phyloP scores from a whole-genome alignment of 2,113 vertebrate species.

The Antechinus flavipes region DNA sequence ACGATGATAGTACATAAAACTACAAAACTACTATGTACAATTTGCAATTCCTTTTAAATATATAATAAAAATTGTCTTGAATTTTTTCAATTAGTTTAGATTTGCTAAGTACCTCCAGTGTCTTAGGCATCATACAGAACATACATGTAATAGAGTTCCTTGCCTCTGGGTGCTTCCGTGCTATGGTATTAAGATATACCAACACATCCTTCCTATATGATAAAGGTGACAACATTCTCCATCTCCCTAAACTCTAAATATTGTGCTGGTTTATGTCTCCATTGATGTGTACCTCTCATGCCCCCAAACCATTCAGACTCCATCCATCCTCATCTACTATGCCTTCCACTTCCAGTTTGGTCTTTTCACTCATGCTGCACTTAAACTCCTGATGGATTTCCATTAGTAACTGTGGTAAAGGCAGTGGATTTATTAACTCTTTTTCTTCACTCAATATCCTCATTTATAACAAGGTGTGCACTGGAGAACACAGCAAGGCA shows the following conservation, averaged over 20 bases:
- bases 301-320: neutral
- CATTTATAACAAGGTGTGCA: constrained; percentile 72
- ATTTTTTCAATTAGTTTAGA: neutral
- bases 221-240: neutral
- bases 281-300: neutral
- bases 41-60: neutral
- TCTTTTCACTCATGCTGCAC: constrained; percentile 60
- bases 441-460: constrained; percentile 78
- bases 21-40: neutral
- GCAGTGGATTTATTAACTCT: constrained; percentile 83
- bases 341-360: neutral
- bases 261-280: neutral
- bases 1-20: neutral
- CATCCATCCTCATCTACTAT: neutral
- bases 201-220: neutral
- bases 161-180: neutral
- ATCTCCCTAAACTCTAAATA: neutral
- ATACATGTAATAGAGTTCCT: neutral
- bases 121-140: neutral
- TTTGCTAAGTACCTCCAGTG: neutral
- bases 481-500: constrained; percentile 60
- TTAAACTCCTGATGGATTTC: constrained; percentile 78
- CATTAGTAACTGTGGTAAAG: constrained; percentile 71
- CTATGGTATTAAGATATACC: neutral
- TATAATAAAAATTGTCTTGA: neutral